A percentile compares a stretch with the other conserved stretches of the same genome.
Evolutionary conservation across 2,797 vertebrate genomes (phyloP).

Genomic region (Cossypha heuglini): DNA sequence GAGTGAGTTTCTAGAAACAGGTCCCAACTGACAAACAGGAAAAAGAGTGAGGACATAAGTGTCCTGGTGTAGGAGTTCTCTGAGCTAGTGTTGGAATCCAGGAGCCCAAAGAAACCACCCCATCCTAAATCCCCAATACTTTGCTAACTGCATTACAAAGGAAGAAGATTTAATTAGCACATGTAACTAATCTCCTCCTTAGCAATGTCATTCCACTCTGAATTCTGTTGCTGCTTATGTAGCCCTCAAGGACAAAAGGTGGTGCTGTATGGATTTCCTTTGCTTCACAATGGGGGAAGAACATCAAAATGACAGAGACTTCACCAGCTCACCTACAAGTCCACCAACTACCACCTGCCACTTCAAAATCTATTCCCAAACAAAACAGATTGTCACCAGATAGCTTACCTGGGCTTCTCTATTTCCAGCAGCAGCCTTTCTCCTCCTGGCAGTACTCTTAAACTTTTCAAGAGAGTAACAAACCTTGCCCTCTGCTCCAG

Average conservation of each 20-base stretch:
- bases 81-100: not conserved
- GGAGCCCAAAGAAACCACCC: not conserved
- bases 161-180: not conserved
- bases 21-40: not conserved
- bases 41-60: not conserved
- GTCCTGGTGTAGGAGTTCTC: not conserved
- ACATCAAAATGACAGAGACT: not conserved
- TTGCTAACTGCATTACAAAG: not conserved
- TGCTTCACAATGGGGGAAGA: not conserved
- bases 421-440: not conserved
- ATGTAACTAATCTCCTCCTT: not conserved
- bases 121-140: not conserved
- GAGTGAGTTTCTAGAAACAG: not conserved
- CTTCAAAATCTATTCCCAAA: not conserved
- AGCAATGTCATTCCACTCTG: not conserved
- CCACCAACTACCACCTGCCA: not conserved
- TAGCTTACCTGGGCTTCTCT: not conserved
- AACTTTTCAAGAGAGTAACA: not conserved
- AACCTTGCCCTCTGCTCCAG: not conserved
- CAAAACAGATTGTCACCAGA: not conserved
- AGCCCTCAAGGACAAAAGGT: not conserved
- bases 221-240: rapidly evolving
- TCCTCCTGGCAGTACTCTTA: not conserved
- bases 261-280: not conserved
- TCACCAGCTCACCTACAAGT: not conserved